Evolutionary conservation across 2,113 vertebrate species (phyloP).

Genomic region (rabbit (Oryctolagus cuniculus)): DNA sequence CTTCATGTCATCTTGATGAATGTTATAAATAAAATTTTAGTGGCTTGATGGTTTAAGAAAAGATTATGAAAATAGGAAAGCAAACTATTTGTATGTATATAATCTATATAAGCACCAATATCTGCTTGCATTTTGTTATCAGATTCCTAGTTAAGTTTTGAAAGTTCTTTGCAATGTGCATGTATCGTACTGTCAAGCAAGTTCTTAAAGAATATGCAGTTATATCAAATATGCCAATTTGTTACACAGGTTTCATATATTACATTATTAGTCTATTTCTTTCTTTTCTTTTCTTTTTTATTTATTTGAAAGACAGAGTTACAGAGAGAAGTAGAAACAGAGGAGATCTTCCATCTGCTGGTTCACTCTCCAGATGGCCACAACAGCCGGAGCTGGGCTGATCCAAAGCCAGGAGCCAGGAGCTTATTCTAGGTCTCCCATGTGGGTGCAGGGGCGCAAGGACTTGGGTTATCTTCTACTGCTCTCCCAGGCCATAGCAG

Average conservation of each 20-base stretch:
- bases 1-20: conserved; percentile 28
- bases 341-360: too few relatives aligned
- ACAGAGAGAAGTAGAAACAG: too few relatives aligned
- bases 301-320: too few relatives aligned
- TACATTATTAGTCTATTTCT: conserved; percentile 10
- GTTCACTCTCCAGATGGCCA: too few relatives aligned
- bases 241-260: conserved; percentile 35
- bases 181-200: conserved; percentile 38
- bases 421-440: too few relatives aligned
- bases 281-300: too few relatives aligned
- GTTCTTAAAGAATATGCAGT: conserved; percentile 42
- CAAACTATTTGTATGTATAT: not conserved
- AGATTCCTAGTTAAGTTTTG: conserved; percentile 29
- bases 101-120: not conserved
- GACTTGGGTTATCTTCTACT: too few relatives aligned
- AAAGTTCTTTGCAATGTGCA: conserved; percentile 27
- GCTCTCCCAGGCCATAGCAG: too few relatives aligned
- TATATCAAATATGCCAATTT: conserved; percentile 35
- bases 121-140: not conserved
- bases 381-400: too few relatives aligned
- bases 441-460: too few relatives aligned
- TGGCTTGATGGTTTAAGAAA: conserved; percentile 7
- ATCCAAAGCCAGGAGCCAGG: too few relatives aligned
- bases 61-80: conserved; percentile 44
- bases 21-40: conserved; percentile 47